phyloP scores from a whole-genome alignment of 2,113 vertebrate genomes.

The Myiopsitta monachus region DNA sequence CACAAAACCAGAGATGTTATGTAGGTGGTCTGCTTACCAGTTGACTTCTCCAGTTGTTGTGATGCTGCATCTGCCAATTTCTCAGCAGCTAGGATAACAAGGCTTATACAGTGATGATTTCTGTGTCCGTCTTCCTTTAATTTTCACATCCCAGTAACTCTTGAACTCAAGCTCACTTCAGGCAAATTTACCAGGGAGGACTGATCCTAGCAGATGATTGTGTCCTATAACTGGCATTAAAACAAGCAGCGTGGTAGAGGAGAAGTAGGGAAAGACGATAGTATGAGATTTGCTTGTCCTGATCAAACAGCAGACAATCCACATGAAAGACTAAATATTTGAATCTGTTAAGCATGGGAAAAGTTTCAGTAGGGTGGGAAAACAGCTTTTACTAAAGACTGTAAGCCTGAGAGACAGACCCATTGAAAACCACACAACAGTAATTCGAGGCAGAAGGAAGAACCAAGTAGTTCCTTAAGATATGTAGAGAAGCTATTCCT shows the following conservation, averaged over 20 bases:
- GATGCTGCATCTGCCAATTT: neutral
- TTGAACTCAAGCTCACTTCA: neutral
- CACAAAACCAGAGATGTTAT: neutral
- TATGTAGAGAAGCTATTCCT: constrained; percentile 4
- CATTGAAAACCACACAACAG: constrained; percentile 27
- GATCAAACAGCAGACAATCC: neutral
- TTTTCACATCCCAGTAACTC: neutral
- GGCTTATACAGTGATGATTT: neutral
- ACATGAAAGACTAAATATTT: constrained; percentile 42
- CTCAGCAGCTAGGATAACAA: neutral
- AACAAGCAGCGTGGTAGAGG: neutral
- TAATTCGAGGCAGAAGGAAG: constrained; percentile 36
- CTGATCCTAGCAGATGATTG: neutral
- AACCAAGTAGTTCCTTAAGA: constrained; percentile 18
- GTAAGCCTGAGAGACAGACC: neutral
- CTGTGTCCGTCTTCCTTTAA: neutral
- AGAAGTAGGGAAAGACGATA: neutral
- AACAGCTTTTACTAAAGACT: neutral
- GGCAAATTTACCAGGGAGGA: neutral
- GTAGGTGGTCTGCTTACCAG: neutral
- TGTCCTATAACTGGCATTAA: neutral
- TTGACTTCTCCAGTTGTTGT: neutral
- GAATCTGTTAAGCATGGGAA: constrained; percentile 38
- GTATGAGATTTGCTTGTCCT: neutral
- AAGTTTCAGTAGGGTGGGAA: constrained; percentile 7